These are phyloP conservation scores for Catostylus mosaicus DNA, from an alignment of 30 jellyfish, hydroid and myxozoan species.

Conservation along the genomic window DNA sequence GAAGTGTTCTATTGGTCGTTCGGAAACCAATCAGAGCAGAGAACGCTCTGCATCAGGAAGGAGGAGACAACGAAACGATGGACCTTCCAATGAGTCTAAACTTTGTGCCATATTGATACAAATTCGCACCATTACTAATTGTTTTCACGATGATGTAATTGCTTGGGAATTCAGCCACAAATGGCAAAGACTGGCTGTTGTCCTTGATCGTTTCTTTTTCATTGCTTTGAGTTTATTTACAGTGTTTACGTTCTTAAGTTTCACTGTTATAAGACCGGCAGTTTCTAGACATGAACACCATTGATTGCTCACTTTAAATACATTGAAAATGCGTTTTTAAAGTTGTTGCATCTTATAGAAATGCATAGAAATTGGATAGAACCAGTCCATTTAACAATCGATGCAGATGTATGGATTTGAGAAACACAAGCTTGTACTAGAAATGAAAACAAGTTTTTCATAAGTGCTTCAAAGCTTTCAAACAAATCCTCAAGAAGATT, in stretches of 20 bases:
- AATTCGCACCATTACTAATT: slow-evolving; percentile 17
- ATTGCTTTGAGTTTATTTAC: slow-evolving; percentile 24
- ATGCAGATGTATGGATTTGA: too few relatives aligned
- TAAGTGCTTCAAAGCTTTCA: too few relatives aligned
- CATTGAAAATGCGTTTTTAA: too few relatives aligned
- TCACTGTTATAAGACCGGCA: slow-evolving; percentile 54
- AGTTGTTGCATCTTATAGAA: too few relatives aligned
- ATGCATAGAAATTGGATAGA: too few relatives aligned
- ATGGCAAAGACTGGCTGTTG: slow-evolving; percentile 68
- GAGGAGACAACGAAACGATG: background rate
- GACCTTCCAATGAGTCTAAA: background rate
- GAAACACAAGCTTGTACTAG: too few relatives aligned
- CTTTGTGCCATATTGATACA: slow-evolving; percentile 7
- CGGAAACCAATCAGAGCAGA: background rate
- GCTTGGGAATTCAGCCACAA: slow-evolving; percentile 39
- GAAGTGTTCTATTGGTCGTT: background rate
- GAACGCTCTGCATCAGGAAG: background rate
- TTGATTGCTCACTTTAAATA: too few relatives aligned
- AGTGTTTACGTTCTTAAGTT: slow-evolving; percentile 28
- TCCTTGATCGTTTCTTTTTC: slow-evolving; percentile 59
- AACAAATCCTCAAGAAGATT: too few relatives aligned
- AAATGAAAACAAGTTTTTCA: too few relatives aligned
- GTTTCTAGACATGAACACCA: background rate
- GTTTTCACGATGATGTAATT: slow-evolving; percentile 3
- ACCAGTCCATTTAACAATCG: too few relatives aligned